Percentiles rank a stretch among this genome's conserved stretches.
These are phyloP conservation scores for Philhelius pedissequus DNA, from an alignment of 2,888 invertebrate species.

Conservation along the genomic window DNA sequence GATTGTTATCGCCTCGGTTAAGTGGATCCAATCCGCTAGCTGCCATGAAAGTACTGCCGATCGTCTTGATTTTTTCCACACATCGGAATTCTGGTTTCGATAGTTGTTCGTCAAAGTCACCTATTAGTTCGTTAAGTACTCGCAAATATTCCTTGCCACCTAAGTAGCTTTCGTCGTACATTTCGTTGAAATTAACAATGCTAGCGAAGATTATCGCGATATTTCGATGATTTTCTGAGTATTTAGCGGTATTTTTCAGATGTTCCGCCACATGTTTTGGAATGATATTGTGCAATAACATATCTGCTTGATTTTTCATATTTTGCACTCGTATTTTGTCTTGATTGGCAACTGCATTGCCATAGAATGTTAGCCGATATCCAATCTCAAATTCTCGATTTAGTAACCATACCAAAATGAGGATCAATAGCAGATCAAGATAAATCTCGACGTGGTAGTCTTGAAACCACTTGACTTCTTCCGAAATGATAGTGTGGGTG, in stretches of 20 bases:
- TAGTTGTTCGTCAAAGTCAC: conserved; percentile 96
- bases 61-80: conserved; percentile 98
- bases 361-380: conserved; percentile 94
- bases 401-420: conserved; percentile 93
- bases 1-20: conserved; percentile 84
- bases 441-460: conserved; percentile 86
- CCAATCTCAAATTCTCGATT: conserved; percentile 98
- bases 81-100: conserved; percentile 89
- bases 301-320: conserved; percentile 97
- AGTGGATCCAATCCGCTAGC: conserved; percentile 95
- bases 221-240: conserved; percentile 95
- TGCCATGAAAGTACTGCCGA: conserved; percentile 98
- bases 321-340: conserved; percentile 93
- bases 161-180: conserved; percentile 98
- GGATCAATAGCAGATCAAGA: conserved; percentile 88
- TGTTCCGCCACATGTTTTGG: conserved; percentile 97
- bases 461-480: conserved; percentile 78
- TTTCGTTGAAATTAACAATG: conserved; percentile 97
- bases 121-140: conserved; percentile 96
- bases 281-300: conserved; percentile 97
- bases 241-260: conserved; percentile 94
- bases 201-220: conserved; percentile 97
- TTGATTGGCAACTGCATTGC: conserved; percentile 92
- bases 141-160: conserved; percentile 96
- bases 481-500: conserved; percentile 70